phyloP scores from a whole-genome alignment of 2,888 invertebrate genomes.

The Cyaniris semiargus region DNA sequence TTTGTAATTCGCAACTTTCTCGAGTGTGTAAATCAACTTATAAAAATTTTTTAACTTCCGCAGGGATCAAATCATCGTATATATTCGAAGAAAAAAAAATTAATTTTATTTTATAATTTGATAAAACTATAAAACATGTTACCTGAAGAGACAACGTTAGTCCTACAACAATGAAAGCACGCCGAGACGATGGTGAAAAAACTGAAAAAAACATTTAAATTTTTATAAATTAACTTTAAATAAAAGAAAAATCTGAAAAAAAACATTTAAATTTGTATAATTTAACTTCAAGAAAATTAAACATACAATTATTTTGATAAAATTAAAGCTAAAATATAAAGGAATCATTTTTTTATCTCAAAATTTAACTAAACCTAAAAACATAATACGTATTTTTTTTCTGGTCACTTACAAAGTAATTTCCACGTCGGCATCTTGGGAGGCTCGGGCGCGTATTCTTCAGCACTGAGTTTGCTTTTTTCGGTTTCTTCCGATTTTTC shows the following conservation, averaged over 20 bases:
- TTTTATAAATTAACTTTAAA: too few relatives aligned
- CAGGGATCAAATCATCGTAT: background rate
- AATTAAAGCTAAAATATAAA: too few relatives aligned
- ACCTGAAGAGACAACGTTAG: slow-evolving; percentile 59
- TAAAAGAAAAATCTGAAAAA: too few relatives aligned
- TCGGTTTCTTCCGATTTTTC: slow-evolving; percentile 37
- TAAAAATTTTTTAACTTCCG: background rate
- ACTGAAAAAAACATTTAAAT: slow-evolving; percentile 47
- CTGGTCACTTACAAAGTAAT: slow-evolving; percentile 30
- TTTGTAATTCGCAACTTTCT: too few relatives aligned
- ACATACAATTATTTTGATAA: too few relatives aligned
- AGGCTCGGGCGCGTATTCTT: slow-evolving; percentile 12
- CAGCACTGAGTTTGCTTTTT: slow-evolving; percentile 30
- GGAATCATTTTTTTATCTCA: too few relatives aligned
- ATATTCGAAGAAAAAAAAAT: background rate
- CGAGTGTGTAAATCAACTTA: too few relatives aligned
- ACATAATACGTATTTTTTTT: too few relatives aligned
- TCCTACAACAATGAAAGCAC: slow-evolving; percentile 59
- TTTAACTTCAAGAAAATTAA: too few relatives aligned
- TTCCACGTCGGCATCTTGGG: slow-evolving; percentile 28
- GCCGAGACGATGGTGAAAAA: slow-evolving; percentile 52
- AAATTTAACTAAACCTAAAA: too few relatives aligned
- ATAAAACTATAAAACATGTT: background rate
- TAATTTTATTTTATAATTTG: background rate
- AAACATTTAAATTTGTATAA: too few relatives aligned